Base-by-base conservation (phyloP, 2,113 vertebrate species). In the Pteropus alecto region DNA sequence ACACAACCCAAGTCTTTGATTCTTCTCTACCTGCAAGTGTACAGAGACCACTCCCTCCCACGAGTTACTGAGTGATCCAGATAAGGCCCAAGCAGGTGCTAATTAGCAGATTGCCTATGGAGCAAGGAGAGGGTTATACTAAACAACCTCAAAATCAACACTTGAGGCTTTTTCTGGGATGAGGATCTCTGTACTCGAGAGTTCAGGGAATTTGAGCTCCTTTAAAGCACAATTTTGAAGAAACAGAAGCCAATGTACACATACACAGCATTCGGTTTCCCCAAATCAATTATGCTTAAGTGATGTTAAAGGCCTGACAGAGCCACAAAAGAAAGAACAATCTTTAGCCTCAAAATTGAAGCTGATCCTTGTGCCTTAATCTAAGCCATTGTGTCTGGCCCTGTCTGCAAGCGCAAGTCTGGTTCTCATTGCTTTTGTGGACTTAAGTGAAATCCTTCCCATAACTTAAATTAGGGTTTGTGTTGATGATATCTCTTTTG, bases 401-500 rank as follows among this genome's bases (percentile, higher is more conserved):
- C 46, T 73, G 24, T 92, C 93, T 95, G 38, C 58, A 92, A 93
- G 58, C 61, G 95, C 68, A 46, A 73, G 60, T 74, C 95, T 88
- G 78, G 51, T 97, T 94, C 89, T 76, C 74, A 87, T 86, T 97
- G 94, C 73, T 74, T 92, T 41, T 87, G 95, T 74, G 94, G 95
- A 96, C 71, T 87, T 97, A 93, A 95, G 68, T 76, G 16, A 96
- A 95, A 93, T 48, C 85, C 95, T 94, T 68, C 70, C 41, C 74
- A 81, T 63, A 95, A 87, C n/a, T 95, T 93, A 93, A 67, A 70
- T 95, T 90, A 97, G 76, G 71, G 16, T 93, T 93, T 96, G 78
- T 51, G 51, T 89, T 96, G 92, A 91, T 58, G 93, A 92, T 95
- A 95, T 74, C 93, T 90, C 86, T 97, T 78, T 79, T 61, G 96